Evolutionary conservation across 2,797 vertebrate species (phyloP), one percentile per base, ranked within the genome.

Genomic region (Cephalopachus bancanus): DNA sequence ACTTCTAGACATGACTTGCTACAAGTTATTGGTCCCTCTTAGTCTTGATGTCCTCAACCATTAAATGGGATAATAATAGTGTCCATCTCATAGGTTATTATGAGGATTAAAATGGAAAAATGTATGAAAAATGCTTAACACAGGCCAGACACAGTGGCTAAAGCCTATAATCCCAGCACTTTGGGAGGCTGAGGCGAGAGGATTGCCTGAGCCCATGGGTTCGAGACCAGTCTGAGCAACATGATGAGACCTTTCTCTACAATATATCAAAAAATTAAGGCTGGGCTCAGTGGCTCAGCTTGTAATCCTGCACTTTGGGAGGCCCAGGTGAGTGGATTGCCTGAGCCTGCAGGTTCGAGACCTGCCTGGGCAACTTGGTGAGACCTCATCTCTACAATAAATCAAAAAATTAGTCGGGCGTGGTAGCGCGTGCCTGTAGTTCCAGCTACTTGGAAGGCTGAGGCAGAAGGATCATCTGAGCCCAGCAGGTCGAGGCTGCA

Each of bases 41-140:
- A 51, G 33, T 89, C 78, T 96, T 53, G 1, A 26, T 92, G 83
- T 95, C 91, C 83, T 91, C 69, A 59, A 28, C 26, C 57, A 91
- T 55, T 78, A 81, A 91, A 85, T 89, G 67, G 44, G 8, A 78
- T 89, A 53, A 94, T 87, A 91, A 85, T 37, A 37, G 37, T 37
- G 37, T 37, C 37, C 37, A 37, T 37, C 37, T 37, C 37, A 37
- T 37, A 37, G 49, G 19, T 51, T 84, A 81, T 33, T 55, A 26
- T 78, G 44, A 95, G 33, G 53, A 76, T 69, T 55, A 89, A 81
- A 85, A 81, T 81, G 17, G 22, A 11, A 12, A 37, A 37, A 37
- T 37, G 37, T 37, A 2, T 37, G 37, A 2, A 37, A 37, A 37
- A 37, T 37, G 37, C 37, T 37, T 37, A 37, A 37, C 37, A 37